phyloP scores from a whole-genome alignment of 2,113 vertebrate species.

The Calidris pygmaea region DNA sequence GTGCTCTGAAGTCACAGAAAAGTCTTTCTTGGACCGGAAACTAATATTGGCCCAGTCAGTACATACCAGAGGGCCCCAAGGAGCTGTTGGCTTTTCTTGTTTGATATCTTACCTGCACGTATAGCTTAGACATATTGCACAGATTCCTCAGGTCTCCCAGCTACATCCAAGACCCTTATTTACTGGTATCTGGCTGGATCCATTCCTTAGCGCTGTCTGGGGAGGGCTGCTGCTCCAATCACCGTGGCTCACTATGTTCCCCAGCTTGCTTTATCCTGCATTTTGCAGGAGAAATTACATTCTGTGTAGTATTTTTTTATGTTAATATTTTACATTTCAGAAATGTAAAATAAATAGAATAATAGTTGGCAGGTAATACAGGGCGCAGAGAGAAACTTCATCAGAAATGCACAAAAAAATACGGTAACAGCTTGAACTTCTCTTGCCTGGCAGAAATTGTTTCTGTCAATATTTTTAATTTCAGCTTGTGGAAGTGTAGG shows the following conservation, averaged over 20 bases:
- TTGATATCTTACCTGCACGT: accelerated
- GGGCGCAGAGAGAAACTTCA: neutral
- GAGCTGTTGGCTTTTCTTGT: neutral
- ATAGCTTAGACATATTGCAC: neutral
- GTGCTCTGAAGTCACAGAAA: neutral
- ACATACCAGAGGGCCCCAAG: neutral
- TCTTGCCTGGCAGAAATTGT: slow-evolving; percentile 40
- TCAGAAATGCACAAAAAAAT: neutral
- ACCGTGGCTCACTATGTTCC: neutral
- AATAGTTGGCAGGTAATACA: neutral
- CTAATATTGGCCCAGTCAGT: neutral
- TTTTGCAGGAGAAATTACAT: neutral
- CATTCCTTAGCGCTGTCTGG: accelerated
- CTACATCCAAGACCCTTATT: neutral
- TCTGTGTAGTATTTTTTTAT: neutral
- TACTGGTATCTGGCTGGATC: neutral
- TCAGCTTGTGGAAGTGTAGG: neutral
- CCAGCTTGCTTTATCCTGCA: accelerated
- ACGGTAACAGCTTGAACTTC: neutral
- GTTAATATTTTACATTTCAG: neutral
- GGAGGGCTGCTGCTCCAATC: neutral
- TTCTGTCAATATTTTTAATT: slow-evolving; percentile 60
- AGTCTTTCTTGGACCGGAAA: neutral
- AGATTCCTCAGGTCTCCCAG: neutral
- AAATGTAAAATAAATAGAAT: neutral